phyloP scores from a whole-genome alignment of 2,113 vertebrate genomes.

The Paracanthobrama guichenoti region DNA sequence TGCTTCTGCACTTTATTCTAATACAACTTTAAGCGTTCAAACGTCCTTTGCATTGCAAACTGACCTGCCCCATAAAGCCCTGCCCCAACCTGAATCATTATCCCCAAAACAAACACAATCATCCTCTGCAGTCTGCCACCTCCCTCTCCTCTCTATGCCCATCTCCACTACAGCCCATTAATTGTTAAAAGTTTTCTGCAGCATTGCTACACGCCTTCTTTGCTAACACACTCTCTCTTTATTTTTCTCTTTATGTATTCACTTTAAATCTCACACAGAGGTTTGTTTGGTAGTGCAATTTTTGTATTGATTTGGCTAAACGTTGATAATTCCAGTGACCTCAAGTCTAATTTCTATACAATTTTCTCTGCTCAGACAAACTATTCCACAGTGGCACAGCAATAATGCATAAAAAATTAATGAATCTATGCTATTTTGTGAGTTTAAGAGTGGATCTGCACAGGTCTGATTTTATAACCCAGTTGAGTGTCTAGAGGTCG shows the following conservation, averaged over 20 bases:
- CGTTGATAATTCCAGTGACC: neutral
- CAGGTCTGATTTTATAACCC: neutral
- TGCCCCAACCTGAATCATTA: conserved; percentile 16
- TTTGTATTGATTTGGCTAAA: neutral
- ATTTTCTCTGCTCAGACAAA: neutral
- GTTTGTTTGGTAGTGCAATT: neutral
- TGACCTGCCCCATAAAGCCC: conserved; percentile 27
- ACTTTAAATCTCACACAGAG: neutral
- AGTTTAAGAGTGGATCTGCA: conserved; percentile 13
- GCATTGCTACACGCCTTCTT: conserved; percentile 64
- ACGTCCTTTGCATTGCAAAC: neutral
- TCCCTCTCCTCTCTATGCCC: conserved; percentile 23
- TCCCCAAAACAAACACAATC: conserved; percentile 20
- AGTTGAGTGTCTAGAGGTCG: conserved; percentile 14
- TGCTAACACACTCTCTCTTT: conserved; percentile 10
- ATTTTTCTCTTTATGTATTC: neutral
- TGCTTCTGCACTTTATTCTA: neutral
- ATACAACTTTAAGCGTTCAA: conserved; percentile 4
- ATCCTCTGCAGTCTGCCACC: conserved; percentile 35
- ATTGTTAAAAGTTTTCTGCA: conserved; percentile 69
- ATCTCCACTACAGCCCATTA: conserved; percentile 54
- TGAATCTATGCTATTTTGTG: neutral
- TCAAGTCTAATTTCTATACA: neutral
- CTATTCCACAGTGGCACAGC: neutral
- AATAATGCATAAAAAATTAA: neutral